phyloP scores from a whole-genome alignment of 23 tunicate species.

The Trididemnum miniatum region DNA sequence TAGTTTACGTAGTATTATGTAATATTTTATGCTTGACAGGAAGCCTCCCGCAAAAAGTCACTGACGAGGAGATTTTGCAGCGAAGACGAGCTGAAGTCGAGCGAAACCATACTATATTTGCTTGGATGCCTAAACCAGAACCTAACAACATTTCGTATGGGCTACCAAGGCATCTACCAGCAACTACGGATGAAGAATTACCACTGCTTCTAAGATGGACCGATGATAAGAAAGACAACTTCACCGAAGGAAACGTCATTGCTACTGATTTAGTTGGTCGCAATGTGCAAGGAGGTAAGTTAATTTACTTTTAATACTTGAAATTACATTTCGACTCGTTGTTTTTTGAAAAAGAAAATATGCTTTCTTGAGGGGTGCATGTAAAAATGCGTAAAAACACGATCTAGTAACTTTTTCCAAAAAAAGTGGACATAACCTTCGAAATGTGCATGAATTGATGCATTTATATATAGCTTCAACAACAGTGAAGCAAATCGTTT shows the following conservation, averaged over 20 bases:
- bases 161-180: conserved; percentile 43
- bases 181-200: neutral
- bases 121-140: conserved; percentile 40
- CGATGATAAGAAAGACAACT: neutral
- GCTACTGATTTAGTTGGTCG: neutral
- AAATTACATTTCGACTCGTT: no score
- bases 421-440: no score
- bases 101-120: conserved; percentile 1
- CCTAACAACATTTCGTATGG: conserved; percentile 24
- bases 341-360: no score
- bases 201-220: conserved; percentile 17
- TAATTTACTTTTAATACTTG: no score
- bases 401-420: no score
- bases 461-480: no score
- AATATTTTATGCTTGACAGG: neutral
- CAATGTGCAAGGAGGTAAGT: neutral
- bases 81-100: conserved; percentile 28
- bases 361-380: no score
- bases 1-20: no score
- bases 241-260: neutral
- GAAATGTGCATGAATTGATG: no score
- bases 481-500: no score
- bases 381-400: no score
- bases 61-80: neutral
- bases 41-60: conserved; percentile 19